These are phyloP conservation scores for Pyxicephalus adspersus DNA, from an alignment of 2,113 vertebrate genomes.

Conservation along the genomic window DNA sequence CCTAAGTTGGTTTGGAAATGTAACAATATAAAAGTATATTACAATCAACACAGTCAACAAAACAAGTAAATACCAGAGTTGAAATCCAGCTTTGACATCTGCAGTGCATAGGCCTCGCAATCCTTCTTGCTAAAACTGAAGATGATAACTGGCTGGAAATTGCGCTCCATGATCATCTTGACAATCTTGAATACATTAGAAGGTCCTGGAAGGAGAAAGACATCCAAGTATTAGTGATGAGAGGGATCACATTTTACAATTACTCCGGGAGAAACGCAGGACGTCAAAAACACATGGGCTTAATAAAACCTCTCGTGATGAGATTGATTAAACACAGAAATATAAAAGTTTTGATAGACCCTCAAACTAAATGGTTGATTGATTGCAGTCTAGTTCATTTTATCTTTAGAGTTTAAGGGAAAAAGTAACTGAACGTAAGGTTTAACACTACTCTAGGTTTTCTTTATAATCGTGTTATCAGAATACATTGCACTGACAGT, in stretches of 20 bases:
- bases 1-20: too few species aligned
- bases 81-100: constrained; percentile 96
- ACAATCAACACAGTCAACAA: not conserved
- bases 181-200: constrained; percentile 99
- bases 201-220: constrained; percentile 75
- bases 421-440: too few species aligned
- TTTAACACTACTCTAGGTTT: too few species aligned
- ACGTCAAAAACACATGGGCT: not conserved
- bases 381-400: too few species aligned
- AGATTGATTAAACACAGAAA: too few species aligned
- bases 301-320: too few species aligned
- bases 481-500: too few species aligned
- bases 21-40: too few species aligned
- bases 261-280: not conserved
- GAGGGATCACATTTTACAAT: not conserved
- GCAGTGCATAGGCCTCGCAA: constrained; percentile 96
- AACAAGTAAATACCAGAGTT: constrained; percentile 80
- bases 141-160: constrained; percentile 98
- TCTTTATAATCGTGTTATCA: too few species aligned
- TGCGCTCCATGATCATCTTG: constrained; percentile 99
- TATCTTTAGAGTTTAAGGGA: too few species aligned
- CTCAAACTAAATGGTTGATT: too few species aligned
- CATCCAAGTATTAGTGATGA: not conserved
- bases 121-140: constrained; percentile 99
- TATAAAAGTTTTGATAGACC: too few species aligned